These are phyloP conservation scores for Centropristis striata DNA, from an alignment of 2,113 vertebrate species.

Conservation along the genomic window DNA sequence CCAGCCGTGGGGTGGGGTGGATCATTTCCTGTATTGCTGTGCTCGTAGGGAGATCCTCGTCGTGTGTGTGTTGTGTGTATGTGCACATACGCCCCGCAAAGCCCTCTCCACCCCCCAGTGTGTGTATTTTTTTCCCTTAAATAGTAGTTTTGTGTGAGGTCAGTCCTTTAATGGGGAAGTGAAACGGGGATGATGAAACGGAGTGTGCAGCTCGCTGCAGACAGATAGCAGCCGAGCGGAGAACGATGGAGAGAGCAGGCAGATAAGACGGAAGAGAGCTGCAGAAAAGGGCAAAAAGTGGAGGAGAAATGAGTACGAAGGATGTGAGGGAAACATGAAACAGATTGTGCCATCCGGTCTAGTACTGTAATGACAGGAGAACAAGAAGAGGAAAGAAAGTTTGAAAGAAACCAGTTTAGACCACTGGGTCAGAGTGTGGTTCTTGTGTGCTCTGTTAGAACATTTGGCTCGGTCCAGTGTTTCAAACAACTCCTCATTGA, in stretches of 20 bases:
- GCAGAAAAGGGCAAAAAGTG: constrained; percentile 33
- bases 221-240: constrained; percentile 48
- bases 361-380: not conserved
- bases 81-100: constrained; percentile 4
- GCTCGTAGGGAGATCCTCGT: constrained; percentile 63
- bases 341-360: constrained; percentile 2
- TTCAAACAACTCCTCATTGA: constrained; percentile 46
- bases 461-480: constrained; percentile 9
- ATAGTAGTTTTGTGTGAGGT: constrained; percentile 83
- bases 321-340: constrained; percentile 28
- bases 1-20: constrained; percentile 81
- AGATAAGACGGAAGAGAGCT: constrained; percentile 26
- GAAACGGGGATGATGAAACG: constrained; percentile 62
- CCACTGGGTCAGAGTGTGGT: constrained; percentile 8
- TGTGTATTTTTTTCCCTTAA: constrained; percentile 80
- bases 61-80: not conserved
- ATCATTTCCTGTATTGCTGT: constrained; percentile 88
- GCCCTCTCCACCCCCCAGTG: constrained; percentile 32
- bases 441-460: constrained; percentile 9
- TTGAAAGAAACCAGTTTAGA: constrained; percentile 5
- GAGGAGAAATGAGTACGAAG: constrained; percentile 10
- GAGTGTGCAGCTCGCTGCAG: constrained; percentile 28
- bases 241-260: constrained; percentile 35
- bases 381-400: not conserved
- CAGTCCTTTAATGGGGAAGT: constrained; percentile 80